Conservation (phyloP, 1,140 invertebrate species). For the Patella vulgata region DNA sequence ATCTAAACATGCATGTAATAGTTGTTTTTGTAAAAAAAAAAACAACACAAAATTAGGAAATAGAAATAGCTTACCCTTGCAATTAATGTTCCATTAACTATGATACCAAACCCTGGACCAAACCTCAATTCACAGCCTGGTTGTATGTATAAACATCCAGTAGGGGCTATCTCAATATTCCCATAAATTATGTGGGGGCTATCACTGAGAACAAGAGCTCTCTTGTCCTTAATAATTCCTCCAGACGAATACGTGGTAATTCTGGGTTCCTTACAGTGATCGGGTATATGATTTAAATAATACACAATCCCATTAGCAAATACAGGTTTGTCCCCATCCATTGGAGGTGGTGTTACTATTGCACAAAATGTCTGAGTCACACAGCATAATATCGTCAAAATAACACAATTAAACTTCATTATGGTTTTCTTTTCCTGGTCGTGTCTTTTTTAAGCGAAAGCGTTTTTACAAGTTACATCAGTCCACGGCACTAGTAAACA, state of each 20-base stretch:
- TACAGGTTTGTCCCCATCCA: conserved; percentile 38
- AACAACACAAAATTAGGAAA: too few relatives aligned
- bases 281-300: conserved; percentile 42
- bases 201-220: conserved; percentile 44
- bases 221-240: conserved; percentile 36
- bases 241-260: conserved; percentile 41
- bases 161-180: conserved; percentile 52
- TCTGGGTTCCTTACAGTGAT: conserved; percentile 41
- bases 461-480: too few relatives aligned
- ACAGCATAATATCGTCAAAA: too few relatives aligned
- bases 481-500: too few relatives aligned
- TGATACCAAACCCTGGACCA: conserved; percentile 88
- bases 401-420: too few relatives aligned
- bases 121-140: conserved; percentile 87
- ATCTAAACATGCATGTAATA: too few relatives aligned
- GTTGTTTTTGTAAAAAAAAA: too few relatives aligned
- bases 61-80: conserved; percentile 90
- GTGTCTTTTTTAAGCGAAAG: too few relatives aligned
- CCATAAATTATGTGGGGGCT: conserved; percentile 53
- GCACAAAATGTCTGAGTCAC: conserved; percentile 1
- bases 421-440: too few relatives aligned
- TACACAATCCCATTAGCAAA: conserved; percentile 53
- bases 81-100: conserved; percentile 84
- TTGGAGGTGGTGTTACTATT: conserved; percentile 37
- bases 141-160: conserved; percentile 77